phyloP scores from a whole-genome alignment of 2,797 vertebrate genomes.

The Silurus aristotelis region DNA sequence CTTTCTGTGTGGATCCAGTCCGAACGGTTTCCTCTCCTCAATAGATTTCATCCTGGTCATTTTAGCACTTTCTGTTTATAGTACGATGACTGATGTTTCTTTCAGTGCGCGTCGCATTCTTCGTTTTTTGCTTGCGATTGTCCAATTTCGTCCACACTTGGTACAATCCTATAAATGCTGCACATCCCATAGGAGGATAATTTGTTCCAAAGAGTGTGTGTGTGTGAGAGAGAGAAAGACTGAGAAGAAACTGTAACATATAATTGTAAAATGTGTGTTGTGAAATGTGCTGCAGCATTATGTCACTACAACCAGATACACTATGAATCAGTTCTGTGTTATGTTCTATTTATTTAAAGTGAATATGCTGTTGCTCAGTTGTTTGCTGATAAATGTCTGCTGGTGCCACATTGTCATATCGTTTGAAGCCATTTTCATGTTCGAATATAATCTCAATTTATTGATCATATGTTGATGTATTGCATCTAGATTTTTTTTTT shows the following conservation, averaged over 20 bases:
- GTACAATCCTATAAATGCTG: conserved; percentile 39
- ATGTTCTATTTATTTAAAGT: conserved; percentile 26
- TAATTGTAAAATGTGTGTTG: conserved; percentile 27
- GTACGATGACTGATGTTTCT: conserved; percentile 4
- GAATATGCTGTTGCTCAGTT: conserved; percentile 20
- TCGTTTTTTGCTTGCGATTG: conserved; percentile 3
- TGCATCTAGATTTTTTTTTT: conserved; percentile 22
- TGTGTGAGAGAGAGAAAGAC: background rate
- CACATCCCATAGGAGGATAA: conserved; percentile 29
- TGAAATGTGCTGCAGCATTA: conserved; percentile 33
- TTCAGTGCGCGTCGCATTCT: background rate
- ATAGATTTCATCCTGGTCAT: background rate
- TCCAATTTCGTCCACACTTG: conserved; percentile 11
- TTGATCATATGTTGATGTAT: background rate
- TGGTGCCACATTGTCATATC: conserved; percentile 13
- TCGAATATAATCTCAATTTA: background rate
- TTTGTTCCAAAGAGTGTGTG: conserved; percentile 31
- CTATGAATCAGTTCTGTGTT: conserved; percentile 19
- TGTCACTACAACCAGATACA: conserved; percentile 21
- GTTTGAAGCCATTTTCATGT: background rate
- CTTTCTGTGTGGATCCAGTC: background rate
- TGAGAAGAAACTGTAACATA: background rate
- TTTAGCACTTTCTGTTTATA: conserved; percentile 47
- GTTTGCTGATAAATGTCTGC: background rate
- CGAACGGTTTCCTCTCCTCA: background rate